Percentiles rank a stretch among this genome's conserved stretches.
Conservation (phyloP, 2,797 vertebrate species). For the Pangasius macronema region DNA sequence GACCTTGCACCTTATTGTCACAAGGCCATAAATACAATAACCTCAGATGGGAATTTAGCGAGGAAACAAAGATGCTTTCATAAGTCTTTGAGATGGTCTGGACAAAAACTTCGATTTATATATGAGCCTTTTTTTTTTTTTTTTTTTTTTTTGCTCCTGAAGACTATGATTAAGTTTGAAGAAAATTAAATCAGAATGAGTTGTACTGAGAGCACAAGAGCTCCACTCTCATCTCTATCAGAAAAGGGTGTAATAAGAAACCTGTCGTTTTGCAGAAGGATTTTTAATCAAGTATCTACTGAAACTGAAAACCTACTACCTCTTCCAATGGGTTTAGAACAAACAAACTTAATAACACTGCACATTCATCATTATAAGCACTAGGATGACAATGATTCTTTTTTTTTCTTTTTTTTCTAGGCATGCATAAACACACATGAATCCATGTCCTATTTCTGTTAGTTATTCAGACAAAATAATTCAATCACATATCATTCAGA, state of each 20-base stretch:
- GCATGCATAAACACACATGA: not conserved
- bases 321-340: not conserved
- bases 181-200: constrained; percentile 21
- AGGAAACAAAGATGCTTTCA: constrained; percentile 19
- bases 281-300: constrained; percentile 15
- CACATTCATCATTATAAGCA: not conserved
- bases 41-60: not conserved
- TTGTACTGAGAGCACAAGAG: not conserved
- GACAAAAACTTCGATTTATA: not conserved
- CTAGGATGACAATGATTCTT: not conserved
- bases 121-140: not conserved
- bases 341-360: not conserved
- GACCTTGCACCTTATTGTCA: constrained; percentile 16
- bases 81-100: not conserved
- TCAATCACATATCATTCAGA: not conserved
- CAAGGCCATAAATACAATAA: constrained; percentile 29
- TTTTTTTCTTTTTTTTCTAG: not conserved
- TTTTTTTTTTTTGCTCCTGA: not conserved
- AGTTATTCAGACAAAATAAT: not conserved
- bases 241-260: constrained; percentile 29
- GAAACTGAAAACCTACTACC: not conserved
- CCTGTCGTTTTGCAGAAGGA: constrained; percentile 11
- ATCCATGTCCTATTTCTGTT: not conserved
- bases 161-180: constrained; percentile 21
- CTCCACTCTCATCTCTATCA: constrained; percentile 3